These are phyloP conservation scores for Podabrus alpinus DNA, from an alignment of 2,888 invertebrate species.

Conservation along the genomic window DNA sequence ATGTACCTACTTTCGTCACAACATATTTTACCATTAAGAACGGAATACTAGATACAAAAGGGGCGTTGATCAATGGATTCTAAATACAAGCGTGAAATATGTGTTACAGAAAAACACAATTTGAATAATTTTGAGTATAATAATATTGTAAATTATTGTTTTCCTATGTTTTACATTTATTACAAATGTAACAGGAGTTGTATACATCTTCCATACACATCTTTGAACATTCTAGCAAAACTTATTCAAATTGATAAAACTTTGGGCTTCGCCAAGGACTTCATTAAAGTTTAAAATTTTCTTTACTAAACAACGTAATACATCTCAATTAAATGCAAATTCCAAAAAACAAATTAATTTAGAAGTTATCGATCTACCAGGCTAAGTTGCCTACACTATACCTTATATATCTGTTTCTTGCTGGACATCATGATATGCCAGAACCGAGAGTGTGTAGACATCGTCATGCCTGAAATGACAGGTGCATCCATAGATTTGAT, in stretches of 20 bases:
- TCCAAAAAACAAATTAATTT: neutral
- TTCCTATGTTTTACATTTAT: neutral
- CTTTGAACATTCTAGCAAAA: neutral
- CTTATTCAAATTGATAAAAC: neutral
- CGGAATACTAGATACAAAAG: neutral
- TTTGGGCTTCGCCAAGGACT: neutral
- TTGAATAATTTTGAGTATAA: neutral
- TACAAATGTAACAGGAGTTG: neutral
- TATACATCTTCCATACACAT: neutral
- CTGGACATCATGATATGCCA: too few relatives aligned
- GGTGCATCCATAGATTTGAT: too few relatives aligned
- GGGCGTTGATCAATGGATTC: neutral
- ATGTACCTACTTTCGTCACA: conserved; percentile 11
- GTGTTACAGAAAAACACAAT: neutral
- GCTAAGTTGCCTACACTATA: too few relatives aligned
- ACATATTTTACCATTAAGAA: neutral
- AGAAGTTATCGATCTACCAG: neutral
- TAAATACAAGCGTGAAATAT: neutral
- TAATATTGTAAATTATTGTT: neutral
- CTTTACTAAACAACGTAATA: neutral
- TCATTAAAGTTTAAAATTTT: neutral
- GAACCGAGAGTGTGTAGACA: too few relatives aligned
- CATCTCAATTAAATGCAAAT: neutral
- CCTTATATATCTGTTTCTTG: too few relatives aligned
- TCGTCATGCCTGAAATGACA: too few relatives aligned